A percentile compares a stretch with the other conserved stretches of the same genome.
phyloP scores from a whole-genome alignment of 1,140 invertebrate species.

The Homarus americanus region DNA sequence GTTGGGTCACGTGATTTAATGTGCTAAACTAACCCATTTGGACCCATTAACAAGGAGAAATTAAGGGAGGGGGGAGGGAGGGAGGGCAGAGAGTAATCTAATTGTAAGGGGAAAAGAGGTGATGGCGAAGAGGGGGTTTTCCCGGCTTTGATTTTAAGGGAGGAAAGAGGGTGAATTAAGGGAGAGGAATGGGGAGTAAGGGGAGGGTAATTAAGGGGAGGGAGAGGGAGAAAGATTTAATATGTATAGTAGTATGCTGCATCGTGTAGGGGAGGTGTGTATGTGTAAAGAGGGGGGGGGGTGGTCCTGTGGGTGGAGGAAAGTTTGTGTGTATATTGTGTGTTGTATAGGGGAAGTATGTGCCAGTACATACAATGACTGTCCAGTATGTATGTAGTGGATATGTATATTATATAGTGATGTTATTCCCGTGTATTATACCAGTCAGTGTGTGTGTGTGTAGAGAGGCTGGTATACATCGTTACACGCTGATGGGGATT shows the following conservation, averaged over 20 bases:
- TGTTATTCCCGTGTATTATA: too few species aligned
- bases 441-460: too few species aligned
- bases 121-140: conserved; percentile 49
- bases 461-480: too few species aligned
- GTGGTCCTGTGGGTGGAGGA: not conserved
- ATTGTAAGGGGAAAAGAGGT: conserved; percentile 48
- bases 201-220: too few species aligned
- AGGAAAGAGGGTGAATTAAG: not conserved
- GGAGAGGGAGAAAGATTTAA: not conserved
- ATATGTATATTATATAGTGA: too few species aligned
- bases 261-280: not conserved
- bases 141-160: conserved; percentile 49
- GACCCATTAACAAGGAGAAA: conserved; percentile 65
- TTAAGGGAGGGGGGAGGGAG: conserved; percentile 53
- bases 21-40: conserved; percentile 69
- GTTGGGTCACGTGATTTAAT: conserved; percentile 66
- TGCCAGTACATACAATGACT: too few species aligned
- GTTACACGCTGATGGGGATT: too few species aligned
- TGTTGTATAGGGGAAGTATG: not conserved
- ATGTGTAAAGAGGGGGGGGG: not conserved
- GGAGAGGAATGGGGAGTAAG: too few species aligned
- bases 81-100: conserved; percentile 52
- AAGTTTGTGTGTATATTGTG: not conserved
- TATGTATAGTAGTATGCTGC: conserved; percentile 1
- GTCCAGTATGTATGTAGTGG: too few species aligned